These are phyloP conservation scores for Palythoa heliodiscus DNA, from an alignment of 92 coral and sea anemone species.

Conservation along the genomic window DNA sequence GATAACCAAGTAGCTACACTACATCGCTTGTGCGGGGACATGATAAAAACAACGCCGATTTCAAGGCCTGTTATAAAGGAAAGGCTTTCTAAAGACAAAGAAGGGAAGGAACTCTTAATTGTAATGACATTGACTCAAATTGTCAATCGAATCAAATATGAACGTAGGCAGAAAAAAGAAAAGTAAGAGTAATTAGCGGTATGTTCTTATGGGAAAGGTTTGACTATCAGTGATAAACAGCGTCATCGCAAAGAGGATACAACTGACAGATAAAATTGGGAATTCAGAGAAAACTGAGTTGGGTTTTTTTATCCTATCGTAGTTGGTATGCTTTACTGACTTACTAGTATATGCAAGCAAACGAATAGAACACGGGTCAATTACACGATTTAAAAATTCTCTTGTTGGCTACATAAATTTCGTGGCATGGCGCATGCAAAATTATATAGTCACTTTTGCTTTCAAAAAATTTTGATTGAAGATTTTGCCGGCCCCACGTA, in stretches of 20 bases:
- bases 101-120: constrained; percentile 28
- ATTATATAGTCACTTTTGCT: constrained; percentile 5
- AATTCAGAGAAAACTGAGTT: background rate
- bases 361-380: constrained; percentile 10
- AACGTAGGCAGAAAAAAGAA: constrained; percentile 9
- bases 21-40: constrained; percentile 29
- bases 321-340: background rate
- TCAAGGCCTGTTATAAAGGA: constrained; percentile 11
- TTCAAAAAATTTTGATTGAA: constrained; percentile 12
- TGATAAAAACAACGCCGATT: constrained; percentile 13
- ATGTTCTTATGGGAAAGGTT: constrained; percentile 5
- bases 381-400: constrained; percentile 10
- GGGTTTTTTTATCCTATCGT: background rate
- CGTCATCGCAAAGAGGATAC: constrained; percentile 21
- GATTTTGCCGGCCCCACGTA: constrained; percentile 28
- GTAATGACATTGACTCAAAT: constrained; percentile 31
- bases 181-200: constrained; percentile 11
- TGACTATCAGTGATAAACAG: background rate
- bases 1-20: constrained; percentile 33
- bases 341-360: constrained; percentile 22
- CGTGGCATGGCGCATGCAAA: constrained; percentile 18
- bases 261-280: background rate
- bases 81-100: constrained; percentile 22
- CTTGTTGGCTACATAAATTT: constrained; percentile 19
- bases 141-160: constrained; percentile 25